phyloP scores from a whole-genome alignment of 2,888 invertebrate genomes.

The Catotricha subobsoleta region DNA sequence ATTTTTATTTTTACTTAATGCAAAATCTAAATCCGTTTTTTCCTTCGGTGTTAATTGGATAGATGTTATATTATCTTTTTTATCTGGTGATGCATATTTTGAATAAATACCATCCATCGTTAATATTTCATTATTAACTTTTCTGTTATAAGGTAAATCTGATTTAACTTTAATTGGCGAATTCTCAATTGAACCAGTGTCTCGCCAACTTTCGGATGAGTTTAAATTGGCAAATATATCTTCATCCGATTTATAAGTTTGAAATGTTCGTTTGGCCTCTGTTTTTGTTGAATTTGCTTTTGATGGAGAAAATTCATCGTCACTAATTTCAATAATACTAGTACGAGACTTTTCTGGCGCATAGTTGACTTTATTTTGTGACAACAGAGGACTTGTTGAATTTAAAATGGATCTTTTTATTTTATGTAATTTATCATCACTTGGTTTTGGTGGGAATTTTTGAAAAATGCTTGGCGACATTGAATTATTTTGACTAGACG shows the following conservation, averaged over 20 bases:
- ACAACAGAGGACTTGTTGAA: too few relatives aligned
- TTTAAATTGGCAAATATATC: conserved; percentile 2
- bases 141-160: not conserved
- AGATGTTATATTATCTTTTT: not conserved
- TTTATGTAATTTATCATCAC: too few relatives aligned
- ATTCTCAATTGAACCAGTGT: not conserved
- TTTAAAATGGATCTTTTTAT: too few relatives aligned
- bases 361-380: too few relatives aligned
- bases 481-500: too few relatives aligned
- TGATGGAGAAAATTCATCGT: not conserved
- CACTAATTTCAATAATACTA: conserved; percentile 2
- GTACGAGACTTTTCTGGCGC: too few relatives aligned
- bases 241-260: not conserved
- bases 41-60: not conserved
- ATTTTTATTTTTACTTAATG: conserved; percentile 16
- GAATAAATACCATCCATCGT: not conserved
- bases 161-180: not conserved
- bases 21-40: conserved; percentile 17
- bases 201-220: not conserved
- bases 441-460: too few relatives aligned
- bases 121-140: not conserved
- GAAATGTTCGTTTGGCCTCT: not conserved
- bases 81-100: conserved; percentile 1
- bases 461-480: too few relatives aligned
- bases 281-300: not conserved